Evolutionary conservation across 2,113 vertebrate species (phyloP).

Genomic region (Platichthys flesus): DNA sequence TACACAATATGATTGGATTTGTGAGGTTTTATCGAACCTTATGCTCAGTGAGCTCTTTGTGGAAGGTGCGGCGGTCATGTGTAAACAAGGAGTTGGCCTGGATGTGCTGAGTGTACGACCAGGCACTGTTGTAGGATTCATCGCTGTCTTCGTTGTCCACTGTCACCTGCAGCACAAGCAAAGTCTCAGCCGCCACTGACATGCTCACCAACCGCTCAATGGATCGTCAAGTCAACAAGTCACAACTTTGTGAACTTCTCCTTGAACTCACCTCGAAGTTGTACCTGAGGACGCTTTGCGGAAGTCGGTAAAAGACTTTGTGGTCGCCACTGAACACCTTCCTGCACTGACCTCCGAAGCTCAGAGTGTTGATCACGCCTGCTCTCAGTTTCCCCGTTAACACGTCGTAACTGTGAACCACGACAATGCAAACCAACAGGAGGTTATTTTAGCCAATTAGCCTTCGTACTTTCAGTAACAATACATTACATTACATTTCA

Average conservation of each 20-base stretch:
- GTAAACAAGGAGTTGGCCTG: slow-evolving; percentile 57
- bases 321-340: slow-evolving; percentile 88
- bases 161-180: slow-evolving; percentile 81
- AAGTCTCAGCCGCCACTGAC: neutral
- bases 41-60: slow-evolving; percentile 66
- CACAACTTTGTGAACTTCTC: neutral
- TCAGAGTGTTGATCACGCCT: slow-evolving; percentile 89
- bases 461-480: neutral
- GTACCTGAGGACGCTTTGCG: slow-evolving; percentile 89
- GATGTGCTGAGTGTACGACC: slow-evolving; percentile 87
- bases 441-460: too few relatives aligned
- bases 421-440: neutral
- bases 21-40: slow-evolving; percentile 47
- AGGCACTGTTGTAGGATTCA: slow-evolving; percentile 90
- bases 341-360: slow-evolving; percentile 92
- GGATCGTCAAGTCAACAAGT: too few relatives aligned
- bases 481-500: too few relatives aligned
- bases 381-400: slow-evolving; percentile 82
- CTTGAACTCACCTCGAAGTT: slow-evolving; percentile 86
- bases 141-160: slow-evolving; percentile 90
- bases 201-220: too few relatives aligned
- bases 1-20: neutral
- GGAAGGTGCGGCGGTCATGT: slow-evolving; percentile 76
- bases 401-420: slow-evolving; percentile 82
- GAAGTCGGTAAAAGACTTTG: slow-evolving; percentile 84